Evolutionary conservation across 2,113 vertebrate genomes (phyloP), one percentile per base, ranked within the genome.

Genomic region (Tylochromis polylepis): DNA sequence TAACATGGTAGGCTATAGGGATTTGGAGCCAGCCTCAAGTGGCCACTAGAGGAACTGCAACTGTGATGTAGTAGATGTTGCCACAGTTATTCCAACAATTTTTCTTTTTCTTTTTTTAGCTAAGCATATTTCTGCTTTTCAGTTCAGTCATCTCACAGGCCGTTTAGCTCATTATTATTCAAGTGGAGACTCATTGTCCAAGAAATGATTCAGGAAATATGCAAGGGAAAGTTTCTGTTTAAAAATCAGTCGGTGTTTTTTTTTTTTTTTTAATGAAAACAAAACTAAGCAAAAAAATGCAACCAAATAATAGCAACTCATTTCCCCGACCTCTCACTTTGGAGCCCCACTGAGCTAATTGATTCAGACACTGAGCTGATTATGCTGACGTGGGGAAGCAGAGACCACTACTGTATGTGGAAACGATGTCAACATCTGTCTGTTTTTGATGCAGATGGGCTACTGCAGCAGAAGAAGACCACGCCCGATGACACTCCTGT

Each of bases 231-330:
- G 36, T 24, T 70, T 41, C 3, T 24, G 12, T 43, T 70, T 41
- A 41, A 67, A 65, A 65, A 65, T 22, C 11, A 1, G 22, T 22
- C 1, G 2, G 31, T 31, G 31, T 31, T 31, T n/a, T n/a, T n/a
- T n/a, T n/a, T 4, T 2, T 43, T 8, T 22, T 38, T 36, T n/a
- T 0, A 38, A 65, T 0, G 6, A 1, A 65, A 65, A 65, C 2
- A 38, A 65, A 14, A 20, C 7, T 24, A 14, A 27, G 12, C 41
- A 12, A 70, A 70, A 14, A 70, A 15, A 2, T 1, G 15, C 15
- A 16, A 43, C n/a, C 38, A 15, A 70, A 70, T 27, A 43, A 43
- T 0, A 8, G 38, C 65, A 70, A 14, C 38, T 70, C 38, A 70
- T 27, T 43, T 15, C 1, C n/a, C 22, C 5, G 0, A 43, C 8